Percentiles rank a stretch among this genome's conserved stretches.
Conservation (phyloP, 2,888 invertebrate species). For the Drosophila monieri region DNA sequence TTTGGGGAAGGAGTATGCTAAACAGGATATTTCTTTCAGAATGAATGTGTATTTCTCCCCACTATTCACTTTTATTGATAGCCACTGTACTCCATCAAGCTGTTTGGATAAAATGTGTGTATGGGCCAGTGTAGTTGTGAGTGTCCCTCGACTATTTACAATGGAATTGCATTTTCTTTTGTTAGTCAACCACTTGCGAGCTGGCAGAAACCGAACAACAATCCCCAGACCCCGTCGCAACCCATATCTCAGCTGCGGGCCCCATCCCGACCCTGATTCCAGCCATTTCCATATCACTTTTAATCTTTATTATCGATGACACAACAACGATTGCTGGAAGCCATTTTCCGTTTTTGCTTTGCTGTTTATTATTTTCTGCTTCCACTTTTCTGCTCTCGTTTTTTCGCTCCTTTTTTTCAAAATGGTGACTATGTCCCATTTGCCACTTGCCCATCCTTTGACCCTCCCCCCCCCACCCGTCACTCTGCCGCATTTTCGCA, state of each 20-base stretch:
- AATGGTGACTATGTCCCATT: slow-evolving; percentile 58
- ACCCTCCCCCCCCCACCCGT: neutral
- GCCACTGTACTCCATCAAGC: slow-evolving; percentile 16
- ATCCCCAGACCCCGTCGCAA: slow-evolving; percentile 10
- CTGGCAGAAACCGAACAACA: slow-evolving; percentile 36
- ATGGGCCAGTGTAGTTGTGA: slow-evolving; percentile 21
- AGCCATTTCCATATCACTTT: slow-evolving; percentile 38
- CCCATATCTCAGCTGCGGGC: slow-evolving; percentile 1
- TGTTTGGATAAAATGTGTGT: slow-evolving; percentile 17
- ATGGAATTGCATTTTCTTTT: slow-evolving; percentile 73
- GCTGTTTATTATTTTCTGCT: slow-evolving; percentile 19
- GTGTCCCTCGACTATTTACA: slow-evolving; percentile 74
- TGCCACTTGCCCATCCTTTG: neutral
- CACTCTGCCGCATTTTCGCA: slow-evolving; percentile 40
- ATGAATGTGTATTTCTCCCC: no score
- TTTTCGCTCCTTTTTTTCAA: slow-evolving; percentile 49
- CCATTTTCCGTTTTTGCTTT: slow-evolving; percentile 32
- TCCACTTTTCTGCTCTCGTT: neutral
- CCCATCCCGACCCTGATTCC: neutral
- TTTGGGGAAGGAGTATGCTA: no score
- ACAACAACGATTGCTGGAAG: slow-evolving; percentile 68
- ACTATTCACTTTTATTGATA: neutral
- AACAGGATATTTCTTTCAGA: neutral
- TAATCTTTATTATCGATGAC: slow-evolving; percentile 76
- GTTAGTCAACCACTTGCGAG: slow-evolving; percentile 51